Percentiles rank a stretch among this genome's conserved stretches.
Evolutionary conservation across 2,113 vertebrate species (phyloP).

Genomic region (Collichthys lucidus): DNA sequence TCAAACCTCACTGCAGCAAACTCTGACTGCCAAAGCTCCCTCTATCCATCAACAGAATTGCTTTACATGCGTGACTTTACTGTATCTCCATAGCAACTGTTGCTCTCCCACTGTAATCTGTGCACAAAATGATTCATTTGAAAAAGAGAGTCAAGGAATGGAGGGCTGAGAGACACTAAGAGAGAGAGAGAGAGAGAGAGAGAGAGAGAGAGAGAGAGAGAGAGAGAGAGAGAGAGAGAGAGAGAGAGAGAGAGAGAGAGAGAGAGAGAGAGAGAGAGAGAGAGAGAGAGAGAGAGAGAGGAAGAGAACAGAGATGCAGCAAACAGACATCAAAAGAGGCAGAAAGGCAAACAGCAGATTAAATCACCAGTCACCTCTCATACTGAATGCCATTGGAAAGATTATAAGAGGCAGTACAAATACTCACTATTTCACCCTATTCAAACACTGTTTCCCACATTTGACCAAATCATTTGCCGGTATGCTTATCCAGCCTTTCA

Average conservation of each 20-base stretch:
- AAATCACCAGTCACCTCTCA: slow-evolving; percentile 35
- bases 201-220: slow-evolving; percentile 27
- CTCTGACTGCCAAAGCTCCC: slow-evolving; percentile 40
- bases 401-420: slow-evolving; percentile 40
- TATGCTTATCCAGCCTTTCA: slow-evolving; percentile 12
- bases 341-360: slow-evolving; percentile 8
- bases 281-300: slow-evolving; percentile 41
- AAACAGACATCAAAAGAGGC: slow-evolving; percentile 17
- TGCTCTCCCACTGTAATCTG: slow-evolving; percentile 75
- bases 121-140: slow-evolving; percentile 63
- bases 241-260: slow-evolving; percentile 26
- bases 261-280: not conserved
- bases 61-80: slow-evolving; percentile 77
- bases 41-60: slow-evolving; percentile 66
- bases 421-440: slow-evolving; percentile 14
- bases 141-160: slow-evolving; percentile 50
- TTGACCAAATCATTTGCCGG: slow-evolving; percentile 25
- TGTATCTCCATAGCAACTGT: slow-evolving; percentile 85
- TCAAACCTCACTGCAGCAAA: slow-evolving; percentile 37
- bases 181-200: slow-evolving; percentile 25
- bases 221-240: slow-evolving; percentile 24
- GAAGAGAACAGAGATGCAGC: slow-evolving; percentile 6
- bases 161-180: slow-evolving; percentile 25
- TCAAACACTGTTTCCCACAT: slow-evolving; percentile 26
- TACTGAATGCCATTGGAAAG: slow-evolving; percentile 12